Evolutionary conservation across 2,113 vertebrate genomes (phyloP).

Genomic region (Trematomus loennbergii): DNA sequence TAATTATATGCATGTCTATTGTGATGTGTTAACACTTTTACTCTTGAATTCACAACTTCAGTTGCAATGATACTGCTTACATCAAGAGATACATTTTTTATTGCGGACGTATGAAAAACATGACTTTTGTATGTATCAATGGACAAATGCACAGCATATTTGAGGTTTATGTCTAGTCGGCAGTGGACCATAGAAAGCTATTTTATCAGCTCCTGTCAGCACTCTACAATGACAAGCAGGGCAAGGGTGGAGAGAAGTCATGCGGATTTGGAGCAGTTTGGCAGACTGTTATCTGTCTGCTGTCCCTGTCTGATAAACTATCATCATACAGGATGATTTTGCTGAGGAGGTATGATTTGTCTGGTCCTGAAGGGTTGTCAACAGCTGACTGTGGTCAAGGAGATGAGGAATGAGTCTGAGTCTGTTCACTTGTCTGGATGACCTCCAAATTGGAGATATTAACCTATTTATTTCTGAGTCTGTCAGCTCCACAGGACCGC

Average conservation of each 20-base stretch:
- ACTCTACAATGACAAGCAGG: slow-evolving; percentile 36
- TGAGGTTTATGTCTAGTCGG: slow-evolving; percentile 23
- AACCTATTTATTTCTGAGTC: slow-evolving; percentile 63
- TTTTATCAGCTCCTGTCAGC: slow-evolving; percentile 50
- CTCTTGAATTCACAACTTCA: not conserved
- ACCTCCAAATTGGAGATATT: slow-evolving; percentile 70
- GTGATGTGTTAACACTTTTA: not conserved
- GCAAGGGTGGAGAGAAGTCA: slow-evolving; percentile 35
- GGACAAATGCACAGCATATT: not conserved
- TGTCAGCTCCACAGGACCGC: slow-evolving; percentile 50
- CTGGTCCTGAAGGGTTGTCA: slow-evolving; percentile 57
- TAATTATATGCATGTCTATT: not conserved
- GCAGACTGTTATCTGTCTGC: slow-evolving; percentile 53
- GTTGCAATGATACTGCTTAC: not conserved
- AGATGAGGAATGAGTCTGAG: slow-evolving; percentile 52
- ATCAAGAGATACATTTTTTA: not conserved
- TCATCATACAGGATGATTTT: slow-evolving; percentile 45
- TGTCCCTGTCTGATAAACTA: slow-evolving; percentile 57
- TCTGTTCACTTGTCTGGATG: slow-evolving; percentile 52
- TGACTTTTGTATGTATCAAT: slow-evolving; percentile 8
- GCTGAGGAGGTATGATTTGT: slow-evolving; percentile 59
- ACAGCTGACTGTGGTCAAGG: slow-evolving; percentile 37
- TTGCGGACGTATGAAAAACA: not conserved
- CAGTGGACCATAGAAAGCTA: slow-evolving; percentile 7
- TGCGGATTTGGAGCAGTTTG: slow-evolving; percentile 36